A percentile compares a stretch with the other conserved stretches of the same genome.
These are phyloP conservation scores for Campopleginae sp. DNA, from an alignment of 2,888 invertebrate species.

Conservation along the genomic window DNA sequence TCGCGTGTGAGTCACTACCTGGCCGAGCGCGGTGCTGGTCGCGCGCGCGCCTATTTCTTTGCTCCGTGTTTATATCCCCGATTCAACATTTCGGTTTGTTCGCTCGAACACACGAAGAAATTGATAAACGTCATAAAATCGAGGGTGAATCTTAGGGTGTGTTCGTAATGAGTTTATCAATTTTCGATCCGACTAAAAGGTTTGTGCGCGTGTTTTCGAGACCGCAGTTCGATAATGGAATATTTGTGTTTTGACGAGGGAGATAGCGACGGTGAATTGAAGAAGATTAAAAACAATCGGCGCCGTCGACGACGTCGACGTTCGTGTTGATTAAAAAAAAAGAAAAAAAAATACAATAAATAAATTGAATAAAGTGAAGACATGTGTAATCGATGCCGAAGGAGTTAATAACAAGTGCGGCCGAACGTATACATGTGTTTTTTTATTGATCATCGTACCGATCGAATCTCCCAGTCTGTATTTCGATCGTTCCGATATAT, in stretches of 20 bases:
- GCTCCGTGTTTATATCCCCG: neutral
- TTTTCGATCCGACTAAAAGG: neutral
- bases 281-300: constrained; percentile 35
- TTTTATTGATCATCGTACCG: constrained; percentile 8
- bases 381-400: neutral
- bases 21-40: constrained; percentile 71
- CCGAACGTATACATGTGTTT: neutral
- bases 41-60: neutral
- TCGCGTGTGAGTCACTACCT: constrained; percentile 77
- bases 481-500: neutral
- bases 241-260: constrained; percentile 24
- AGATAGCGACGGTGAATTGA: constrained; percentile 24
- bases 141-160: neutral
- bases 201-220: neutral
- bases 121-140: neutral
- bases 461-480: constrained; percentile 6
- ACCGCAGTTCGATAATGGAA: constrained; percentile 29
- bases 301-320: constrained; percentile 15
- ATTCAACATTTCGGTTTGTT: neutral
- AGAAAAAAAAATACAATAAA: neutral
- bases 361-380: neutral
- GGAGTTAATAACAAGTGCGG: neutral
- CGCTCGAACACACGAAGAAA: neutral
- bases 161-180: constrained; percentile 21
- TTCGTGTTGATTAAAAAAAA: neutral